Evolutionary conservation across 2,797 vertebrate genomes (phyloP).

Genomic region (Orestias chungarensis): DNA sequence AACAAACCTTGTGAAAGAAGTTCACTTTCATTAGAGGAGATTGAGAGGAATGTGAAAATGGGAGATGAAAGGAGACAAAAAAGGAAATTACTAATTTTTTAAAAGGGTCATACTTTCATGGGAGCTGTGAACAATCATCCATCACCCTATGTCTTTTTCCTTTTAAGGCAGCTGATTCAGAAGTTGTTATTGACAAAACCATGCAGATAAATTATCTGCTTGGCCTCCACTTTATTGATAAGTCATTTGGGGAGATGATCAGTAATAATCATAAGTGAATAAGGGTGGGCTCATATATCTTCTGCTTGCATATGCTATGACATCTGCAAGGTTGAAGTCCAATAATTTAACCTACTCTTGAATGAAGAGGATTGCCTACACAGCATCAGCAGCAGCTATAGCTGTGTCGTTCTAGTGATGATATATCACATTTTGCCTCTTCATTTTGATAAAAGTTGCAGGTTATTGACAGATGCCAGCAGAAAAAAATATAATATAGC

Average conservation of each 20-base stretch:
- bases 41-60: slow-evolving; percentile 26
- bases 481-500: slow-evolving; percentile 68
- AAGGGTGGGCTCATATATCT: slow-evolving; percentile 76
- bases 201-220: slow-evolving; percentile 82
- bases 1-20: slow-evolving; percentile 56
- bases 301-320: slow-evolving; percentile 56
- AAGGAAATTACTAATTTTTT: slow-evolving; percentile 73
- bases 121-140: slow-evolving; percentile 62
- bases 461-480: slow-evolving; percentile 65
- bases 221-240: slow-evolving; percentile 85
- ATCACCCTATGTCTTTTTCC: slow-evolving; percentile 76
- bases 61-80: slow-evolving; percentile 27
- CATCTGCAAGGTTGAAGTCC: slow-evolving; percentile 32
- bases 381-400: slow-evolving; percentile 59
- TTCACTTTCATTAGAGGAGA: slow-evolving; percentile 30
- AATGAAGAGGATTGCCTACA: slow-evolving; percentile 75
- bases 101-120: slow-evolving; percentile 78
- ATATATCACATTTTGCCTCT: slow-evolving; percentile 68
- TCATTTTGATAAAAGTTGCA: slow-evolving; percentile 75
- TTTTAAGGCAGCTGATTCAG: slow-evolving; percentile 82
- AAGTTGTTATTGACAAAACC: slow-evolving; percentile 85
- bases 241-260: slow-evolving; percentile 84
- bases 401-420: slow-evolving; percentile 68
- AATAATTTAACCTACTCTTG: slow-evolving; percentile 71
- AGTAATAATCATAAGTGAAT: slow-evolving; percentile 90